Percentiles rank a stretch among this genome's conserved stretches.
These are phyloP conservation scores for Phaedon cochleariae DNA, from an alignment of 2,888 invertebrate species.

Conservation along the genomic window DNA sequence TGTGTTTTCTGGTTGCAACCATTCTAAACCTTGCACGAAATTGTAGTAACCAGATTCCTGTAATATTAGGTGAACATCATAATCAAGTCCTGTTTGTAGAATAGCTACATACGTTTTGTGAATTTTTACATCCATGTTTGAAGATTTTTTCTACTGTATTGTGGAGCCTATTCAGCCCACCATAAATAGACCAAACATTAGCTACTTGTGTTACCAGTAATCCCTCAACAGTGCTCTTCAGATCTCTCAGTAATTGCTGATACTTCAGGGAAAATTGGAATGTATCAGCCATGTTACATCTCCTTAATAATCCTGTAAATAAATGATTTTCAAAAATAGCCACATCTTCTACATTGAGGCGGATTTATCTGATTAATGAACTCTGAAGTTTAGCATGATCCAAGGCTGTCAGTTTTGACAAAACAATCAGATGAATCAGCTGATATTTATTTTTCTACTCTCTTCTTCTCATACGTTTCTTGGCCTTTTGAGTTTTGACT, in stretches of 20 bases:
- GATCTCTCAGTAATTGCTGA: constrained; percentile 64
- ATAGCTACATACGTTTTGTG: constrained; percentile 35
- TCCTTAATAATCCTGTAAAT: constrained; percentile 1
- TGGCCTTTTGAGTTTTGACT: too few relatives aligned
- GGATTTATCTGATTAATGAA: too few relatives aligned
- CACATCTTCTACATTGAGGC: too few relatives aligned
- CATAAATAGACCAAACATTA: constrained; percentile 70
- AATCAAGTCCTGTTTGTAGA: constrained; percentile 12
- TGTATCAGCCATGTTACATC: constrained; percentile 35
- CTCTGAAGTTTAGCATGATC: too few relatives aligned
- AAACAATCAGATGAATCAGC: too few relatives aligned
- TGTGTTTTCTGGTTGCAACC: constrained; percentile 67
- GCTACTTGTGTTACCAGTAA: constrained; percentile 66
- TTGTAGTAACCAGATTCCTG: constrained; percentile 66
- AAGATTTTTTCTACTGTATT: constrained; percentile 67
- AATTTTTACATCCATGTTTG: constrained; percentile 64
- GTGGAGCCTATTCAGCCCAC: constrained; percentile 67
- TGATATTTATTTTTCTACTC: too few relatives aligned
- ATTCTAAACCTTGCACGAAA: constrained; percentile 69
- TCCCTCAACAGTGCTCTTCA: constrained; percentile 68
- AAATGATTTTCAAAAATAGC: background rate
- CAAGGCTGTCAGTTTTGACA: too few relatives aligned
- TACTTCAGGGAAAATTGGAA: constrained; percentile 52
- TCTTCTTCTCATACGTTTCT: too few relatives aligned
- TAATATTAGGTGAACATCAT: constrained; percentile 35